phyloP scores from a whole-genome alignment of 2,797 vertebrate species.

The Glossophaga mutica region DNA sequence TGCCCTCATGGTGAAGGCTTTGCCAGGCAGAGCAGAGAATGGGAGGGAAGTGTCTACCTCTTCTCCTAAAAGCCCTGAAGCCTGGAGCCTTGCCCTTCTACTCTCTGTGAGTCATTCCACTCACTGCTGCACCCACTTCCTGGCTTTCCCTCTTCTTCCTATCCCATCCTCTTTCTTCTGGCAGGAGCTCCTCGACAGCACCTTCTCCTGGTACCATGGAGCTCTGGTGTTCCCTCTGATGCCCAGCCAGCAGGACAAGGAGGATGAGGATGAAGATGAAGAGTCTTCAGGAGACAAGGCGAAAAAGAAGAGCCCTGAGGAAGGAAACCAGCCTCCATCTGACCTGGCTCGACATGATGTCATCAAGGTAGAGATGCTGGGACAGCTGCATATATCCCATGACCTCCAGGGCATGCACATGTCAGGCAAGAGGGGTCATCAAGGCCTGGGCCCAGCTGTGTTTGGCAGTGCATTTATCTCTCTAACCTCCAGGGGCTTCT shows the following conservation, averaged over 20 bases:
- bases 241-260: constrained; percentile 86
- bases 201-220: constrained; percentile 94
- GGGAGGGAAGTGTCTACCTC: neutral
- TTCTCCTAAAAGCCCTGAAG: neutral
- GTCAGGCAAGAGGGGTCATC: neutral
- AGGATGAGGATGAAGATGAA: constrained; percentile 87
- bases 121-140: neutral
- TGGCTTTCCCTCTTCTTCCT: neutral
- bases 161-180: neutral
- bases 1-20: neutral
- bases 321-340: constrained; percentile 88
- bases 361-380: constrained; percentile 87
- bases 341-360: constrained; percentile 91
- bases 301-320: constrained; percentile 83
- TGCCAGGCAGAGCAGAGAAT: neutral
- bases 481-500: constrained; percentile 88
- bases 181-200: constrained; percentile 91
- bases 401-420: neutral
- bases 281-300: constrained; percentile 81
- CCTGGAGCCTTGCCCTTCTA: neutral
- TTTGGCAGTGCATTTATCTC: neutral
- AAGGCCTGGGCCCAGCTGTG: neutral
- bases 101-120: neutral
- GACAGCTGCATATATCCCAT: neutral
- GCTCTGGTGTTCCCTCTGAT: constrained; percentile 89